These are phyloP conservation scores for Meloidogyne hapla DNA, from an alignment of 1,140 invertebrate species.

Conservation along the genomic window DNA sequence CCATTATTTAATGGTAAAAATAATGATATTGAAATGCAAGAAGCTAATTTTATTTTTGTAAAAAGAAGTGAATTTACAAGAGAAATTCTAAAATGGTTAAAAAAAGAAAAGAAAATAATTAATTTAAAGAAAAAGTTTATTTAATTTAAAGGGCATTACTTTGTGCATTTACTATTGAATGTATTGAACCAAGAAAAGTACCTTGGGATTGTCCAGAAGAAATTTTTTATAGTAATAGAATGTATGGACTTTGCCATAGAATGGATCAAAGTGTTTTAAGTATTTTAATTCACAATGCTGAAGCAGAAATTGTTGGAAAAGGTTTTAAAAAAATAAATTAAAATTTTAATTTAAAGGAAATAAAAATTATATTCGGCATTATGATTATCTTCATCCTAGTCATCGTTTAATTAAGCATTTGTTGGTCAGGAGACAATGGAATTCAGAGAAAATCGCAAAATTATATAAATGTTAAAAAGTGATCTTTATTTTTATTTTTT, in stretches of 20 bases:
- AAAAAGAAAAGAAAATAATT: no score
- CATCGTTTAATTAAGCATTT: neutral
- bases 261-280: conserved; percentile 17
- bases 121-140: no score
- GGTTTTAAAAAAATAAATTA: neutral
- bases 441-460: neutral
- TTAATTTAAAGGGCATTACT: conserved; percentile 21
- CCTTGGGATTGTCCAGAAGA: conserved; percentile 8
- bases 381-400: conserved; percentile 1
- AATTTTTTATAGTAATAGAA: neutral
- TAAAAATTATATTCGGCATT: conserved; percentile 1
- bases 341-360: neutral
- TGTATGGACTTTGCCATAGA: conserved; percentile 13
- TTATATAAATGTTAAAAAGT: neutral
- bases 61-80: conserved; percentile 13
- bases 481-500: neutral
- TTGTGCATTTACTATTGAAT: conserved; percentile 15
- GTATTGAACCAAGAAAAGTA: conserved; percentile 17
- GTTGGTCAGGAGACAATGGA: neutral
- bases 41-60: conserved; percentile 9
- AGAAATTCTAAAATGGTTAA: conserved; percentile 11
- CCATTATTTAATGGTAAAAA: neutral
- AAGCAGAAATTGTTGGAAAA: conserved; percentile 6
- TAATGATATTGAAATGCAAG: conserved; percentile 18
- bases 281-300: conserved; percentile 8